These are phyloP conservation scores for Trichacis sp. DNA, from an alignment of 2,888 invertebrate species.

Conservation along the genomic window DNA sequence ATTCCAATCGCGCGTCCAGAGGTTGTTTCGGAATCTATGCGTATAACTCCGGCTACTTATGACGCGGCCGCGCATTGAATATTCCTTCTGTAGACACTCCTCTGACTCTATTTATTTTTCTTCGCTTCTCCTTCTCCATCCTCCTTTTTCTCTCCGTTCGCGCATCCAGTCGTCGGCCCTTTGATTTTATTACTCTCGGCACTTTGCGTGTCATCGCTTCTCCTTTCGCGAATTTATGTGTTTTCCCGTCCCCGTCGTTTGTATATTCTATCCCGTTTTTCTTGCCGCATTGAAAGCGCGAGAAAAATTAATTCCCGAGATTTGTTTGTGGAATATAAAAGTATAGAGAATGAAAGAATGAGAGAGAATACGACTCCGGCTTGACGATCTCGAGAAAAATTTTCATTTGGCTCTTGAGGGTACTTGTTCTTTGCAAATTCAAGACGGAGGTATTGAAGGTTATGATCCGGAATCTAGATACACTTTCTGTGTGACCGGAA, in stretches of 20 bases:
- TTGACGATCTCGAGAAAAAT: too few species aligned
- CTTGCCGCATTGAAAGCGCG: not conserved
- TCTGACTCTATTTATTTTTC: constrained; percentile 31
- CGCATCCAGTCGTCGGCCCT: constrained; percentile 29
- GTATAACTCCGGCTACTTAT: constrained; percentile 41
- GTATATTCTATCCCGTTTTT: not conserved
- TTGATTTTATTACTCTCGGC: constrained; percentile 38
- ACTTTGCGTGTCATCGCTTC: constrained; percentile 38
- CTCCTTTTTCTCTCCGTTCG: constrained; percentile 15
- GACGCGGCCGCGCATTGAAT: constrained; percentile 34
- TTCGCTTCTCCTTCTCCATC: constrained; percentile 17
- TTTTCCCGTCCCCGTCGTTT: not conserved
- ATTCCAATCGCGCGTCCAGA: constrained; percentile 35
- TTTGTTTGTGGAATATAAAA: not conserved
- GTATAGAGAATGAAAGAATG: not conserved
- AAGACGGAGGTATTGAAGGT: too few species aligned
- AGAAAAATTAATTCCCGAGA: not conserved
- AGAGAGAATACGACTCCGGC: too few species aligned
- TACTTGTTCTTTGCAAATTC: too few species aligned
- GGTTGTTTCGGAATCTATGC: constrained; percentile 33
- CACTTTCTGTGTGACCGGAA: too few species aligned
- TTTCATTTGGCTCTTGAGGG: too few species aligned
- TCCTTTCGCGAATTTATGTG: constrained; percentile 1
- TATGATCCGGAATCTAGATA: too few species aligned
- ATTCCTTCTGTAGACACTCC: constrained; percentile 31